These are phyloP conservation scores for Saxidomus purpurata DNA, from an alignment of 1,140 invertebrate species.

Conservation along the genomic window DNA sequence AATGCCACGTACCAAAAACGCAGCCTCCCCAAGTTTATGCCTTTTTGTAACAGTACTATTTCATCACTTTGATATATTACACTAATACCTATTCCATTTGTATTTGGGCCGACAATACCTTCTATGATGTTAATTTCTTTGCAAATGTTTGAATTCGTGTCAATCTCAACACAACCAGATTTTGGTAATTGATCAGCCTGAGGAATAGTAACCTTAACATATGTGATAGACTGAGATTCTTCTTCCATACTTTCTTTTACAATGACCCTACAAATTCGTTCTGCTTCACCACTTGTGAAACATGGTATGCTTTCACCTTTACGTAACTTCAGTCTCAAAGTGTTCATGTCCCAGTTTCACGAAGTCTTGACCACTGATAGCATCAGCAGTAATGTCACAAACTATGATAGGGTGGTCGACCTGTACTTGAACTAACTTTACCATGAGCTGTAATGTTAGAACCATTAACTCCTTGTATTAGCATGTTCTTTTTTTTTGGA, in stretches of 20 bases:
- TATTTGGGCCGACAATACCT: neutral
- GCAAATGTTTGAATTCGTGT: neutral
- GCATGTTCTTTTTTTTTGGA: neutral
- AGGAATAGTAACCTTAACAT: constrained; percentile 6
- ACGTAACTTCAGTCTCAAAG: neutral
- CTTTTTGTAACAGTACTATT: neutral
- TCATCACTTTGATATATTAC: neutral
- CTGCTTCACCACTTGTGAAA: neutral
- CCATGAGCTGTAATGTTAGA: neutral
- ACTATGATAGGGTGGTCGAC: constrained; percentile 21
- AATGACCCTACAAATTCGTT: neutral
- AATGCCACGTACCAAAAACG: no score
- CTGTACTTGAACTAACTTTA: neutral
- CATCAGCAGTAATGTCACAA: constrained; percentile 35
- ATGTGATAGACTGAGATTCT: neutral
- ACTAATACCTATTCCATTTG: neutral
- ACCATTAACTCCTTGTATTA: neutral
- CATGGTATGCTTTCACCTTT: neutral
- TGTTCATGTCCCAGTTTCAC: neutral
- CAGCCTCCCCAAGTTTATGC: neutral
- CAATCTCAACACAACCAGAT: constrained; percentile 2
- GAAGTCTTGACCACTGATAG: constrained; percentile 29
- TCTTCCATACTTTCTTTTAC: neutral
- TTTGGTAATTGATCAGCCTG: neutral
- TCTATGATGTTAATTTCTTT: neutral